Conservation (phyloP, 2,113 vertebrate species). For the Cyanistes caeruleus region DNA sequence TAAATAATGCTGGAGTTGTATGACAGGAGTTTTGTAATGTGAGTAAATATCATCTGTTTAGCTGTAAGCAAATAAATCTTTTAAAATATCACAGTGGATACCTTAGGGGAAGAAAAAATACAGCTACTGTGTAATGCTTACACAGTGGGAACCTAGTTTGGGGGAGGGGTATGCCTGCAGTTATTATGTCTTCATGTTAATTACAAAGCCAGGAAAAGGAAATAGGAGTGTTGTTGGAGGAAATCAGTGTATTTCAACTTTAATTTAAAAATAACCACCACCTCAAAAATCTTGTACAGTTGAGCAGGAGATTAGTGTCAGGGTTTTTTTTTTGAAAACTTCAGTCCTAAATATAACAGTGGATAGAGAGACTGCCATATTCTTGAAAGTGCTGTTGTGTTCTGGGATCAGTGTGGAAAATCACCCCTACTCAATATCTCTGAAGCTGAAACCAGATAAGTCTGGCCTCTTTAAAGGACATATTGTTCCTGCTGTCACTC, state of each 20-base stretch:
- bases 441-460: neutral
- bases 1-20: neutral
- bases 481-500: neutral
- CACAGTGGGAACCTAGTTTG: neutral
- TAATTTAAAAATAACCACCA: neutral
- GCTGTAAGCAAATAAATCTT: slow-evolving; percentile 4
- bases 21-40: neutral
- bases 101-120: neutral
- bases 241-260: slow-evolving; percentile 5
- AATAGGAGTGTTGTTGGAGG: neutral
- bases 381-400: neutral
- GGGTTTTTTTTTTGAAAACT: neutral
- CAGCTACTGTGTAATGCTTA: neutral
- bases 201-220: slow-evolving; percentile 1
- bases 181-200: neutral
- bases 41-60: neutral
- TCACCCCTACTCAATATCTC: neutral
- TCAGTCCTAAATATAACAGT: neutral
- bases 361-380: neutral
- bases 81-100: neutral
- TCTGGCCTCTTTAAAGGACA: neutral
- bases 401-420: neutral
- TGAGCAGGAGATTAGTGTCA: neutral
- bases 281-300: neutral
- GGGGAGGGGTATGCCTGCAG: neutral